Evolutionary conservation across 2,797 vertebrate species (phyloP), one percentile per base, ranked within the genome.

Genomic region (Selene dorsalis): DNA sequence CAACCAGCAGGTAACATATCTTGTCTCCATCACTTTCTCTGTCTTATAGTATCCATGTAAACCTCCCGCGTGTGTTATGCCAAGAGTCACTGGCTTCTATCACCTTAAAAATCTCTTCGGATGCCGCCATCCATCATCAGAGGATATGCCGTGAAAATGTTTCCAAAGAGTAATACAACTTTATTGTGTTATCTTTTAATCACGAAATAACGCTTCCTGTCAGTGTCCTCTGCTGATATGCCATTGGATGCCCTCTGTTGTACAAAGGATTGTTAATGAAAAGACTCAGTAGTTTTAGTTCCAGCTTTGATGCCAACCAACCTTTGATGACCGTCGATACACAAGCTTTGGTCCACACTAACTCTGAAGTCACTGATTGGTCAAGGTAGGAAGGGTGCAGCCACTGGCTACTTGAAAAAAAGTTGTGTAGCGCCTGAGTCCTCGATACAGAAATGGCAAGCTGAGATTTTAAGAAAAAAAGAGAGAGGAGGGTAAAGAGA

Each of bases 381-480:
- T 72, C 67, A 75, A 68, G 66, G 76, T 57, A 69, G 26, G 75
- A 62, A 75, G 57, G 62, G 65, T 58, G 77, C 71, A 47, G 75
- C 39, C 79, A 72, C 0, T 66, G 69, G 73, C 76, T 76, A 69
- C 69, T 84, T 78, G 38, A 80, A 78, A 75, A 58, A 83, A 73
- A 60, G 12, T 58, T 60, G 62, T 43, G 80, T 76, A 83, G 55
- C 82, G 67, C 70, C 81, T 65, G 71, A 85, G 77, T 89, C 85
- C 87, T 80, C 62, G 69, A 81, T 68, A 77, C 38, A 88, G 65
- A 82, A 77, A 80, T 64, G 76, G 66, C 72, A 71, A 84, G 78
- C 64, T 79, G 80, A 83, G 80, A 79, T 84, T 64, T 79, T 66
- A 68, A 74, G 72, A 38, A 50, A 77, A 17, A 60, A 68, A 22